phyloP scores from a whole-genome alignment of 2,797 vertebrate genomes.

The Argya squamiceps region DNA sequence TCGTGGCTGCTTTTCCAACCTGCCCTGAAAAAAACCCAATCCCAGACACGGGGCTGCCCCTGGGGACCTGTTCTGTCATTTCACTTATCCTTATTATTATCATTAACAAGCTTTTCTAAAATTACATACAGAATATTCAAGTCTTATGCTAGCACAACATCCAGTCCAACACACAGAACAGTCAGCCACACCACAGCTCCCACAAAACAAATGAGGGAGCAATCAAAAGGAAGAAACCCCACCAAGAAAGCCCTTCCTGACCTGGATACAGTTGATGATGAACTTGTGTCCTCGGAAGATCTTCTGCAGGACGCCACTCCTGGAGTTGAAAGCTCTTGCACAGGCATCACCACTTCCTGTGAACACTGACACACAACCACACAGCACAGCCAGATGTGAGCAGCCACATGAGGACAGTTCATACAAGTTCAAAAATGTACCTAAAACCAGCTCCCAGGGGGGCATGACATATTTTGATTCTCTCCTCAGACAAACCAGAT shows the following conservation, averaged over 20 bases:
- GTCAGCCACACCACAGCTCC: background rate
- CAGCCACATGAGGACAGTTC: background rate
- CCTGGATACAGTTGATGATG: conserved; percentile 84
- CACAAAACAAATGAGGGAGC: background rate
- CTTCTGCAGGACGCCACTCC: conserved; percentile 76
- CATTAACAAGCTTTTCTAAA: background rate
- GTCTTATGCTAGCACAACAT: background rate
- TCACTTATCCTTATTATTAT: background rate
- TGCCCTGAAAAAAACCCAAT: background rate
- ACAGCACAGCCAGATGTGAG: background rate
- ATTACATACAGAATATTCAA: background rate
- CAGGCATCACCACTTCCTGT: conserved; percentile 82
- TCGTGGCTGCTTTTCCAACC: background rate
- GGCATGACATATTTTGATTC: rapidly evolving
- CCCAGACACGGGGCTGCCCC: background rate
- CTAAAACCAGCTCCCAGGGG: background rate
- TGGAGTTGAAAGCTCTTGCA: conserved; percentile 80
- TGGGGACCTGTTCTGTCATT: rapidly evolving
- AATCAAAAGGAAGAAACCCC: background rate
- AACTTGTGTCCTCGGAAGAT: conserved; percentile 82
- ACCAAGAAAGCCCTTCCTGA: conserved; percentile 29
- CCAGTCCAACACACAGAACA: background rate
- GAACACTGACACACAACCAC: conserved; percentile 75
- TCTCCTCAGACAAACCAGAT: background rate
- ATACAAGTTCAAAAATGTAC: rapidly evolving